Evolutionary conservation across 1,140 invertebrate species (phyloP), one percentile per base, ranked within the genome.

Genomic region (Atta cephalotes): DNA sequence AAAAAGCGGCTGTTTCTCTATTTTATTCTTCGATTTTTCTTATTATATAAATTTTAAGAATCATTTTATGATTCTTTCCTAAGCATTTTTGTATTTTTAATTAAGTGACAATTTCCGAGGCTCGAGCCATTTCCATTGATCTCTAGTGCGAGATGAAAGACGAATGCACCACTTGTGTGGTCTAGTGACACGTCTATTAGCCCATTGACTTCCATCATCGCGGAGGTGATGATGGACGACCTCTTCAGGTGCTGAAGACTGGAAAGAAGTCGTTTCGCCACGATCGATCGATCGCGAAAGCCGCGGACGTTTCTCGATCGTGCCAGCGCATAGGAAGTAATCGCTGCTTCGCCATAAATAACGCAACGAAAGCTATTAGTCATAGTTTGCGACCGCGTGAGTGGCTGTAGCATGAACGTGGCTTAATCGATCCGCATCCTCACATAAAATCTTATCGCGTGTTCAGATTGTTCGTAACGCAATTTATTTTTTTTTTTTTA

Each of bases 331-430:
- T 87, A 87, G 81, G 82, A 88, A 88, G 76, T 62, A 77, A 89
- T 89, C 76, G 21, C 21, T 76, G 76, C 21, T 35, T 86, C 66
- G 87, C 82, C 72, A 88, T 87, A 89, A 87, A 87, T 84, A 86
- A 86, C 60, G 68, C 70, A 90, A 77, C 72, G 66, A 87, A 87
- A 87, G 86, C 78, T 86, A 86, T 91, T 87, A 86, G 89, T 87
- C 89, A 72, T 89, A 86, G 81, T 39, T 86, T n/a, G 82, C 10
- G 70, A 31, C 45, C 63, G 70, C 56, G 84, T 35, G 63, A 82
- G 39, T 86, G 65, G 31, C 53, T 53, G 45, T 49, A 68, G 7
- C 78, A 16, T 28, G 28, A 66, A 87, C 56, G 72, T n/a, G 10
- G 63, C 21, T 72, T 86, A 79, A 90, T 90, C 88, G 87, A 86